These are phyloP conservation scores for Yponomeuta sedellus DNA, from an alignment of 2,888 invertebrate genomes.

Conservation along the genomic window DNA sequence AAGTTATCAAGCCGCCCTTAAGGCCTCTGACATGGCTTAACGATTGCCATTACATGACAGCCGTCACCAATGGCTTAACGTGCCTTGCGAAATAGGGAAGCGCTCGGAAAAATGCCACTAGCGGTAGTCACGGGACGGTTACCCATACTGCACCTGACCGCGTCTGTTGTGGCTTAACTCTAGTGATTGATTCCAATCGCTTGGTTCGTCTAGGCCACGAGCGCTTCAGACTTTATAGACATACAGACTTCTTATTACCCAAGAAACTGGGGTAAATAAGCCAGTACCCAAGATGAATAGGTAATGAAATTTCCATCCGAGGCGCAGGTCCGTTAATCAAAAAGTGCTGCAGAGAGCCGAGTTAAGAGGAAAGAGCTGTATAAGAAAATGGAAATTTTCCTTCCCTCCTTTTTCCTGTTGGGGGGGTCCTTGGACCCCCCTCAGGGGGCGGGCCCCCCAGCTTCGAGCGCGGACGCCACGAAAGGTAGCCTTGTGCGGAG, in stretches of 20 bases:
- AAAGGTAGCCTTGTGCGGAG: not conserved
- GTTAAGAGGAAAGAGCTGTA: conserved; percentile 54
- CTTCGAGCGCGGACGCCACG: not conserved
- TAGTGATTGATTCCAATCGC: too few species aligned
- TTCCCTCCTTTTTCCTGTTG: conserved; percentile 75
- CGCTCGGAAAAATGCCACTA: too few species aligned
- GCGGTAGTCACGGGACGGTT: too few species aligned
- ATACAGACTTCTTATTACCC: not conserved
- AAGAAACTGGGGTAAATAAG: conserved; percentile 46
- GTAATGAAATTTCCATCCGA: conserved; percentile 66
- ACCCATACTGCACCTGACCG: too few species aligned
- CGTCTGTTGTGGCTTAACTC: too few species aligned
- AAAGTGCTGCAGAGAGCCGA: conserved; percentile 63
- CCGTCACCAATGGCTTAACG: too few species aligned
- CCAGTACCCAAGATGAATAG: conserved; percentile 60
- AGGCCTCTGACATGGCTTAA: too few species aligned
- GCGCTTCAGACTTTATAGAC: too few species aligned
- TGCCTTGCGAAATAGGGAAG: too few species aligned
- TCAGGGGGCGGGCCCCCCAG: conserved; percentile 16
- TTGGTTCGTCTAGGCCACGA: too few species aligned
- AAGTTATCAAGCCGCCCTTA: too few species aligned
- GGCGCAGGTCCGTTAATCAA: conserved; percentile 48
- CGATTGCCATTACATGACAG: too few species aligned
- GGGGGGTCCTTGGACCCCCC: conserved; percentile 40
- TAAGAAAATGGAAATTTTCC: conserved; percentile 76